These are phyloP conservation scores for Rhamnusium bicolor DNA, from an alignment of 2,888 invertebrate species.

Conservation along the genomic window DNA sequence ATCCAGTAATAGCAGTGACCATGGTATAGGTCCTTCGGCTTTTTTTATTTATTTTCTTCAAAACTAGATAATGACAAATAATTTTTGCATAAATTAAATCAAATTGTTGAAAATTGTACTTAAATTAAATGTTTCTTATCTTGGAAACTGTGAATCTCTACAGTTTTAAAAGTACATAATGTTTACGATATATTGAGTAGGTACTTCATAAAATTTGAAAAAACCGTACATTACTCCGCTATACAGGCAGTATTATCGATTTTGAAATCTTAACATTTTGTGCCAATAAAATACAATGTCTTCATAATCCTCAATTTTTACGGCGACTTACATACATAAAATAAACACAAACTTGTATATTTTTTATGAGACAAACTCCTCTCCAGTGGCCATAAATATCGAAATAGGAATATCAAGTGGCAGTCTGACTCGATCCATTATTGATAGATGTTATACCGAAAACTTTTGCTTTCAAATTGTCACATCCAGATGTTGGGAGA, in stretches of 20 bases:
- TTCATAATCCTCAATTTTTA: not conserved
- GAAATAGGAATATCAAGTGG: not conserved
- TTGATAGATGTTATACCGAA: not conserved
- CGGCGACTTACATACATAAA: not conserved
- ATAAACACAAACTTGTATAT: not conserved
- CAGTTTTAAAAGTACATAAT: not conserved
- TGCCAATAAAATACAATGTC: not conserved
- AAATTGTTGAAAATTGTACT: no score
- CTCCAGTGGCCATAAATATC: not conserved
- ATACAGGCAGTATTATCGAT: not conserved
- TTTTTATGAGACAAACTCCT: not conserved
- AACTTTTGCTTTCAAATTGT: not conserved
- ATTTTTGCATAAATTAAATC: no score
- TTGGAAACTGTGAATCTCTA: not conserved
- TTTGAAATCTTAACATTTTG: not conserved
- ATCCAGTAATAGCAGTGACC: no score
- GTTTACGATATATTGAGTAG: not conserved
- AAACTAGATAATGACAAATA: no score
- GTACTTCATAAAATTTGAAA: not conserved
- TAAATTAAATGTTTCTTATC: no score
- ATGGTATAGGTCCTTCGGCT: no score
- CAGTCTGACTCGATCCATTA: not conserved
- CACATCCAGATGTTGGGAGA: not conserved
- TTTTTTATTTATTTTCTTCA: no score
- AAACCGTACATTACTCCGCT: not conserved